These are phyloP conservation scores for Protonibea diacanthus DNA, from an alignment of 2,797 vertebrate genomes.

Conservation along the genomic window DNA sequence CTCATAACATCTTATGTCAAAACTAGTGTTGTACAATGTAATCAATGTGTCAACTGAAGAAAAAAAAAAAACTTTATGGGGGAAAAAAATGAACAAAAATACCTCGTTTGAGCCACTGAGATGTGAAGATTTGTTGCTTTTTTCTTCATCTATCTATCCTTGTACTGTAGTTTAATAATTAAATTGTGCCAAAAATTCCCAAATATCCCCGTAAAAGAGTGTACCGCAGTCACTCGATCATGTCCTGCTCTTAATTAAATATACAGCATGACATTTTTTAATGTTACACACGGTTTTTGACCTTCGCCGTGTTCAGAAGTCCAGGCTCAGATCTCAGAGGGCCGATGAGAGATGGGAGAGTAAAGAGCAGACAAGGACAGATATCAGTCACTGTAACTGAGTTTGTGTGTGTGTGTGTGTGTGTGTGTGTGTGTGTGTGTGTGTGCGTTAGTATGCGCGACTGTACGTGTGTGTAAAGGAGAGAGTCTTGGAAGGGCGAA, in stretches of 20 bases:
- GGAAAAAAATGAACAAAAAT: background rate
- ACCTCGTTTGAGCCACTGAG: background rate
- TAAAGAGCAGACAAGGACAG: constrained; percentile 57
- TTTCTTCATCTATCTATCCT: background rate
- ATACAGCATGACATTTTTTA: constrained; percentile 8
- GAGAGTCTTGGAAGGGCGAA: constrained; percentile 61
- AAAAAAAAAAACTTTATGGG: constrained; percentile 5
- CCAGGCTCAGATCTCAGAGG: constrained; percentile 31
- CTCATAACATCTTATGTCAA: constrained; percentile 30
- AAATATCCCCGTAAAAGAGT: background rate
- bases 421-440: background rate
- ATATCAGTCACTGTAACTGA: constrained; percentile 54
- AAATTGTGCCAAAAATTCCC: background rate
- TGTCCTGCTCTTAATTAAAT: constrained; percentile 47
- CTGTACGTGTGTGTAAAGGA: constrained; percentile 15
- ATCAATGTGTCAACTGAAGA: constrained; percentile 24
- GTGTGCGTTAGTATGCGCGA: background rate
- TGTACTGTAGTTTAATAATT: background rate
- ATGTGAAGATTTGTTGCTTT: background rate
- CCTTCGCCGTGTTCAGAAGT: constrained; percentile 44
- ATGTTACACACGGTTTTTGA: constrained; percentile 30
- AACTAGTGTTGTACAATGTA: constrained; percentile 34
- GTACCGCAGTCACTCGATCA: background rate
- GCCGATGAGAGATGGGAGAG: constrained; percentile 29
- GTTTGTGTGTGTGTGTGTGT: constrained; percentile 28